Percentiles rank a stretch among this genome's conserved stretches.
Evolutionary conservation across 2,797 vertebrate genomes (phyloP).

Genomic region (Muscicapa comitata): DNA sequence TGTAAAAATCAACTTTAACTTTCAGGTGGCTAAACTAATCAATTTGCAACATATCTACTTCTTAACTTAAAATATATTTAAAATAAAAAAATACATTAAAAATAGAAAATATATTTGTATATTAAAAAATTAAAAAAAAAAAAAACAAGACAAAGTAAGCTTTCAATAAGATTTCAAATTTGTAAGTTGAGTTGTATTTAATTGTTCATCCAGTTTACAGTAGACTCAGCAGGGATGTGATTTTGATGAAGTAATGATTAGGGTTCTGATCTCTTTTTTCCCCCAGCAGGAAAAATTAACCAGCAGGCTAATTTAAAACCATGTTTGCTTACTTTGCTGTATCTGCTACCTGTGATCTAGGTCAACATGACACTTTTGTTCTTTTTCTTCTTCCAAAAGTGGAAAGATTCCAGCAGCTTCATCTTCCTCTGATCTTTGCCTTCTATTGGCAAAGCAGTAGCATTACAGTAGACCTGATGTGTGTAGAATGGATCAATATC

Average conservation of each 20-base stretch:
- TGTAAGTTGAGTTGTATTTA: background rate
- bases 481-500: background rate
- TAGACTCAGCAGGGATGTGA: background rate
- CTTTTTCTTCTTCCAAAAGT: background rate
- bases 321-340: rapidly evolving
- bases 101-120: too few relatives aligned
- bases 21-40: background rate
- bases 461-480: background rate
- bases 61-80: background rate
- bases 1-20: background rate
- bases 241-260: background rate
- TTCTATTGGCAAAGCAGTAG: background rate
- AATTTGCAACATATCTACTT: background rate
- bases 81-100: too few relatives aligned
- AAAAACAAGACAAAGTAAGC: background rate
- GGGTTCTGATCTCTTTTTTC: background rate
- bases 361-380: background rate
- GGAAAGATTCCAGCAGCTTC: background rate
- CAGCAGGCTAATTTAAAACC: background rate
- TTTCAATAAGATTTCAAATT: background rate
- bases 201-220: background rate
- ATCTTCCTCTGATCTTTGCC: background rate
- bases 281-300: too few relatives aligned
- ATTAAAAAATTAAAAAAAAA: background rate
- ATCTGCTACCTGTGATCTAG: background rate